A percentile compares a stretch with the other conserved stretches of the same genome.
These are phyloP conservation scores for Dipodomys merriami DNA, from an alignment of 2,113 vertebrate genomes.

Conservation along the genomic window DNA sequence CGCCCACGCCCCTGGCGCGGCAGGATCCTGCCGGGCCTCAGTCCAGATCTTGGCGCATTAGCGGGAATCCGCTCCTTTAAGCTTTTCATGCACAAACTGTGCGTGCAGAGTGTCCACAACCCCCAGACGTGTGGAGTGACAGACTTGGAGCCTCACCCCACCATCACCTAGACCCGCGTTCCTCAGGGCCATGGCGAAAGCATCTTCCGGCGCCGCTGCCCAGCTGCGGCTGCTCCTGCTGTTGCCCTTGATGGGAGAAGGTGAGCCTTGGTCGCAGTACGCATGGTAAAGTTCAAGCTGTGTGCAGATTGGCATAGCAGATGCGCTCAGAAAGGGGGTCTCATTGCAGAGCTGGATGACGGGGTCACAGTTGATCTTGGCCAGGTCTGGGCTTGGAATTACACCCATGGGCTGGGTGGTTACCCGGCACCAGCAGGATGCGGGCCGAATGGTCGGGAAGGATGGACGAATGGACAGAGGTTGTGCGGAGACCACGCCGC, in stretches of 20 bases:
- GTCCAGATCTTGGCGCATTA: conserved; percentile 16
- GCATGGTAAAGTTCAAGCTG: conserved; percentile 49
- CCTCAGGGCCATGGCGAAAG: conserved; percentile 45
- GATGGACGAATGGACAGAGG: no score
- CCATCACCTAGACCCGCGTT: not conserved
- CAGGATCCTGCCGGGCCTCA: not conserved
- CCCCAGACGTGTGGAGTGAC: conserved; percentile 35
- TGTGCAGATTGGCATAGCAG: not conserved
- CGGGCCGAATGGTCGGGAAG: not conserved
- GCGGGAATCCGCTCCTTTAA: not conserved
- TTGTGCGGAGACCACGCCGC: not conserved
- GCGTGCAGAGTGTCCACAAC: conserved; percentile 6
- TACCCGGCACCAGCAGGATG: not conserved
- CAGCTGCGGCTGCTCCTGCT: conserved; percentile 71
- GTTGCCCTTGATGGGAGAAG: conserved; percentile 46
- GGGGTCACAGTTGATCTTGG: no score
- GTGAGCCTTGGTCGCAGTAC: not conserved
- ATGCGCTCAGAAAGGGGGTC: not conserved
- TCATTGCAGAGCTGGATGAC: no score
- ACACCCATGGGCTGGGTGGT: not conserved
- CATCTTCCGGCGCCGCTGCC: conserved; percentile 26
- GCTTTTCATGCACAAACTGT: not conserved
- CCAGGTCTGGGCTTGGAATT: not conserved
- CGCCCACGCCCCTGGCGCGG: not conserved
- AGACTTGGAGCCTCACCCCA: conserved; percentile 5